Evolutionary conservation across 2,797 vertebrate species (phyloP), one percentile per base, ranked within the genome.

Genomic region (Naso thynnoides): DNA sequence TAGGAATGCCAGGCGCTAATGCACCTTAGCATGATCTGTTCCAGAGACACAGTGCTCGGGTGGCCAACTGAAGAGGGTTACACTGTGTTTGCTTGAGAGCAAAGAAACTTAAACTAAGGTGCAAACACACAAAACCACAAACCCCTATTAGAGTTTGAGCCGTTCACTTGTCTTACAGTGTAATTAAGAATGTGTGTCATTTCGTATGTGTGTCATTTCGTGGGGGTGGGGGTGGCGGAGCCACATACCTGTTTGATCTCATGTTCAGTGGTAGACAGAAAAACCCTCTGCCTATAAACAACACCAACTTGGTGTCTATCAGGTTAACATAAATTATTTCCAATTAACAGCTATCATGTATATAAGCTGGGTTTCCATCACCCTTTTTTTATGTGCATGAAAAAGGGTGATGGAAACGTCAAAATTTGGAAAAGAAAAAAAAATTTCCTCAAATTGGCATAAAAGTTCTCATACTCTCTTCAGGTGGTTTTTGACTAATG

Each of bases 11-110:
- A 78, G 78, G 60, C 54, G 8, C 84, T 84, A 83, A 86, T 76
- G 79, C 86, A 89, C 84, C 85, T 68, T 79, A 65, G 77, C 78
- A 59, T 77, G 90, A 91, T 88, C 60, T 82, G 73, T 83, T 90
- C 86, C 88, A 88, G 90, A 89, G 75, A 70, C 41, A 16, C 70
- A 33, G 61, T 62, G 36, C 76, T 73, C 31, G 80, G 90, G 86
- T 88, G 88, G 85, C 70, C 86, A 87, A 56, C 64, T 19, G 9
- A 69, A 70, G 59, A 76, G n/a, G 33, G 75, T 42, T 72, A 70
- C 58, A 74, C 13, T 44, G 53, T 62, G 70, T 87, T 83, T n/a
- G 70, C 66, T 45, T 42, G 56, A 79, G 66, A 18, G 13, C 48
- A 64, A 85, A 77, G 54, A 14, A 73, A 76, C 68, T 73, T 63